Evolutionary conservation across 2,113 vertebrate genomes (phyloP), one percentile per base, ranked within the genome.

Genomic region (Eudyptes chrysolophus): DNA sequence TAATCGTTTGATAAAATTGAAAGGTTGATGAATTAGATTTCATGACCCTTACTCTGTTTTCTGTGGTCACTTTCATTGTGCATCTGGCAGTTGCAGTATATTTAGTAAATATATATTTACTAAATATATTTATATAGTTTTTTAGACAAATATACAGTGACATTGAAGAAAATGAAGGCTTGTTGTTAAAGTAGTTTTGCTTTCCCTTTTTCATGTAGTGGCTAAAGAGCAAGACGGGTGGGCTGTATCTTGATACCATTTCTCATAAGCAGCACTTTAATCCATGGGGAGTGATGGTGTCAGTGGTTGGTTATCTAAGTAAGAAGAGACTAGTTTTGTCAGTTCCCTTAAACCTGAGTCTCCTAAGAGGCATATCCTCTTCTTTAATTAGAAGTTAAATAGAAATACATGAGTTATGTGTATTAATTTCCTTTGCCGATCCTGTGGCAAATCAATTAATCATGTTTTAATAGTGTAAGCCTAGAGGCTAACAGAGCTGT

Each of bases 391-490:
- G 69, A 87, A 82, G 42, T 87, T 68, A 94, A 95, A 94, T 60
- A 89, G 83, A 92, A 91, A 68, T 78, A 75, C 76, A 69, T 81
- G 71, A 86, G 60, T 94, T 90, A 86, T 30, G 19, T 95, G 58
- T 64, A 65, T 90, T 95, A 78, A 87, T 94, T 91, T 95, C 49
- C 57, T 97, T 92, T 84, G 68, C 62, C 10, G 13, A 58, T 93
- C 61, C 62, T 76, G 55, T 90, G 83, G 79, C 88, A 89, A 90
- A 92, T 97, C 88, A 97, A n/a, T 97, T 95, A 92, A 95, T 97
- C 95, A 46, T 71, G 49, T 94, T 95, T 91, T 96, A 94, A 71
- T 87, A 79, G 65, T 57, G 44, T 84, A 75, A 82, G 78, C 77
- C 92, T 60, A 52, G 61, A 65, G 89, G 87, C 69, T 89, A 68